Evolutionary conservation across 1,140 invertebrate species (phyloP).

Genomic region (Drosophila pseudoobscura): DNA sequence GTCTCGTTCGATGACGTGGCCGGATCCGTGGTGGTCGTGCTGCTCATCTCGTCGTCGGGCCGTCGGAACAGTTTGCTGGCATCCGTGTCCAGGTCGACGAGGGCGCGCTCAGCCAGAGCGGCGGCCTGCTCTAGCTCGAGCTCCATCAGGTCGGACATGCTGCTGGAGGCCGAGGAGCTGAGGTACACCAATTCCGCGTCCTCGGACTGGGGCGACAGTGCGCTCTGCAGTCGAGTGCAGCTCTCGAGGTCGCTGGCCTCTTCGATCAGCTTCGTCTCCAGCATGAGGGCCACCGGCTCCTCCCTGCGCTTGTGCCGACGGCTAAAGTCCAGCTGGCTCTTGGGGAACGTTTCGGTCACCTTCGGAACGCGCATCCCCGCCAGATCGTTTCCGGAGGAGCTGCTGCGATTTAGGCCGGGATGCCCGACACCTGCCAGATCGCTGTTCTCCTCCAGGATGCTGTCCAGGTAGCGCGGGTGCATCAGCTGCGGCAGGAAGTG

Average conservation of each 20-base stretch:
- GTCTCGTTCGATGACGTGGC: constrained; percentile 60
- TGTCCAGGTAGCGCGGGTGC: constrained; percentile 85
- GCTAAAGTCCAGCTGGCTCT: constrained; percentile 73
- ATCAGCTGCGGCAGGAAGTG: constrained; percentile 85
- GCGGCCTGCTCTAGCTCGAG: constrained; percentile 68
- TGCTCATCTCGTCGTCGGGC: constrained; percentile 56
- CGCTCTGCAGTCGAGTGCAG: constrained; percentile 61
- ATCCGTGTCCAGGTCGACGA: constrained; percentile 73
- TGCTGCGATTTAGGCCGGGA: constrained; percentile 18
- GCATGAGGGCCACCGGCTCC: constrained; percentile 62
- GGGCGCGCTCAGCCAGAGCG: constrained; percentile 55
- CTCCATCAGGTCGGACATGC: constrained; percentile 75
- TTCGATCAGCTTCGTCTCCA: constrained; percentile 75
- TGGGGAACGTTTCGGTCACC: constrained; percentile 66
- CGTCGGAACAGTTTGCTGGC: constrained; percentile 53
- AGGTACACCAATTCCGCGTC: constrained; percentile 76
- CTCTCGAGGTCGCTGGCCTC: constrained; percentile 63
- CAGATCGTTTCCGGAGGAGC: constrained; percentile 19
- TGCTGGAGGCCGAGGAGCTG: constrained; percentile 77
- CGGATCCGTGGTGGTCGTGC: constrained; percentile 55
- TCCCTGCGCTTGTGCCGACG: constrained; percentile 63
- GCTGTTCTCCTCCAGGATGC: constrained; percentile 87
- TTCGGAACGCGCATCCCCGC: constrained; percentile 34
- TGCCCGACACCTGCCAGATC: constrained; percentile 80
- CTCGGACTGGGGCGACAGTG: constrained; percentile 64